These are phyloP conservation scores for Drosophila kanekoi DNA, from an alignment of 2,888 invertebrate genomes.

Conservation along the genomic window DNA sequence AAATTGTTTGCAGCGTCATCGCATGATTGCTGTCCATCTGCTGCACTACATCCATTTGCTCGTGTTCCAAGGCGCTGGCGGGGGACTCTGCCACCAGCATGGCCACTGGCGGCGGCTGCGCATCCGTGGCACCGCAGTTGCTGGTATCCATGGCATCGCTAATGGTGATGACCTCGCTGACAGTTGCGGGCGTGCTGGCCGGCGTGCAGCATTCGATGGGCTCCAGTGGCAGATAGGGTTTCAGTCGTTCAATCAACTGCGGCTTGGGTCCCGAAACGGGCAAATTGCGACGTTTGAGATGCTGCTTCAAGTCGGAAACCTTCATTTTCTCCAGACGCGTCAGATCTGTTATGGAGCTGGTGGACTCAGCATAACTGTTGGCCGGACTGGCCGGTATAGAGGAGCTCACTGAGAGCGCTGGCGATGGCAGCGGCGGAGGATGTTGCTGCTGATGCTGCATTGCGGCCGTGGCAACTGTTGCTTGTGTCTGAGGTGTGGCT, in stretches of 20 bases:
- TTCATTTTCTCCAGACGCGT: conserved; percentile 97
- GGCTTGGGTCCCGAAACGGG: conserved; percentile 99
- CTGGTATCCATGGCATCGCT: conserved; percentile 81
- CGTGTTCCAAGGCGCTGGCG: conserved; percentile 74
- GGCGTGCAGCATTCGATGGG: conserved; percentile 83
- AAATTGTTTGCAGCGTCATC: conserved; percentile 77
- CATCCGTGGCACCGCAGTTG: conserved; percentile 64
- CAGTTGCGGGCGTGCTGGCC: conserved; percentile 47
- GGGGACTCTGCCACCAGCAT: conserved; percentile 80
- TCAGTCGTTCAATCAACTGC: conserved; percentile 95
- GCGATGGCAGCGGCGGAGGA: conserved; percentile 86
- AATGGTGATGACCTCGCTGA: conserved; percentile 66
- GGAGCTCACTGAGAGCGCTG: conserved; percentile 86
- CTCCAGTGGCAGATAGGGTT: conserved; percentile 88
- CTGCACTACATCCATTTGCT: conserved; percentile 85
- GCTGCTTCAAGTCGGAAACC: conserved; percentile 96
- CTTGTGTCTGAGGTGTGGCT: conserved; percentile 61
- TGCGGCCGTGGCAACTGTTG: conserved; percentile 14
- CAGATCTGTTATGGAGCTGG: conserved; percentile 79
- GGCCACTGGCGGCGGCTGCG: conserved; percentile 61
- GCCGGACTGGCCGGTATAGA: conserved; percentile 85
- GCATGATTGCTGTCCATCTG: conserved; percentile 82
- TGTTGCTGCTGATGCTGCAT: conserved; percentile 49
- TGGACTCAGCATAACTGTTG: conserved; percentile 83
- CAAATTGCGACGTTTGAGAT: conserved; percentile 96